Base-by-base conservation (phyloP, 1,140 invertebrate genomes). In the Cephus cinctus region DNA sequence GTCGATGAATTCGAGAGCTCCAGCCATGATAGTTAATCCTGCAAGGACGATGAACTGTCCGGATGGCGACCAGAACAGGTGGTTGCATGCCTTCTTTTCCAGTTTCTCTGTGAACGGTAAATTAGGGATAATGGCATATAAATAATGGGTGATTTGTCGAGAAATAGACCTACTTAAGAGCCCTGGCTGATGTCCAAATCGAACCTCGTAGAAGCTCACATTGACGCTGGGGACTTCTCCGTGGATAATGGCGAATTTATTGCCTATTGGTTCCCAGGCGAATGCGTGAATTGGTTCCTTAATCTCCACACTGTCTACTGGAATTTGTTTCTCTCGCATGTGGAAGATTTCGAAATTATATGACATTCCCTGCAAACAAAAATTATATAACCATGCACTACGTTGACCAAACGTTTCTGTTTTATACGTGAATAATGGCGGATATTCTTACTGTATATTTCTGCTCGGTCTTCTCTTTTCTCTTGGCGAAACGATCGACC, bases 261-360 rank as follows among this genome's bases (percentile, higher is more conserved):
- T 88, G 15, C 96, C 96, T 22, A 96, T 83, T 0, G 97, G 96
- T 71, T 99, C 98, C 97, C 97, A 99, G 2, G 94, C 95, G 75
- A 99, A 98, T 0, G 94, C 91, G 57, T 95, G 86, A 45, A 98
- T 96, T 0, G 88, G 82, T 65, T 94, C 90, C 59, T 92, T 92
- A 47, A 95, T 92, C 78, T 98, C 96, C 5, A 98, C 88, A 44
- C 92, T 96, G 69, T 99, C 97, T 0, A 99, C 95, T 0, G 98
- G 96, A 54, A 99, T 93, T 69, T 98, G 89, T 69, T 99, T 99
- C 65, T 98, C 95, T 43, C 92, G 80, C 86, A 98, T 95, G 63
- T 97, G 93, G 80, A 99, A 99, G 53, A 99, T 93, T 79, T 99
- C 97, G 78, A 99, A 97, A 71, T 99, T 98, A 77, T 94, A 98